Conservation (phyloP, 2,888 invertebrate species). For the Drosophila niveifrons region DNA sequence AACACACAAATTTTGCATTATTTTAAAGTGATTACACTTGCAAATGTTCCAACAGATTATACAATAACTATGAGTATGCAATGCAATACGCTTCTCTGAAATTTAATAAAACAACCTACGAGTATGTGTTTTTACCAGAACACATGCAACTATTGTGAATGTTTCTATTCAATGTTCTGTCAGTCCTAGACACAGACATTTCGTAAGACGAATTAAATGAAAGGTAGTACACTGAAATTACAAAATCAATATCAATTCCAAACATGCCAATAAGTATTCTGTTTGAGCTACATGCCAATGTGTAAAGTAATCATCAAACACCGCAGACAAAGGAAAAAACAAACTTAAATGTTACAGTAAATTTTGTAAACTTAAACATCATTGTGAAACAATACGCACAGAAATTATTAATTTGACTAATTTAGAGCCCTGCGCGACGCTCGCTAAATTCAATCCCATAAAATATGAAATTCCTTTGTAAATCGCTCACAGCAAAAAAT, state of each 20-base stretch:
- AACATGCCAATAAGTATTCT: slow-evolving; percentile 62
- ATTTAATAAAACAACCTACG: slow-evolving; percentile 6
- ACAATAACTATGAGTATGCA: slow-evolving; percentile 13
- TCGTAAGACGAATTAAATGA: slow-evolving; percentile 3
- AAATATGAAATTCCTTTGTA: background rate
- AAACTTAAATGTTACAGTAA: slow-evolving; percentile 12
- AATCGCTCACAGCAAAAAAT: background rate
- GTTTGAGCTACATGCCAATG: slow-evolving; percentile 60
- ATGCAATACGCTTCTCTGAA: slow-evolving; percentile 7
- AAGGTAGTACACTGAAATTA: slow-evolving; percentile 13
- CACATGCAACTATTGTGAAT: slow-evolving; percentile 51
- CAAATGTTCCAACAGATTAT: background rate
- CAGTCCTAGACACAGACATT: slow-evolving; percentile 33
- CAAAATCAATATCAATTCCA: slow-evolving; percentile 14
- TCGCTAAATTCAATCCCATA: background rate
- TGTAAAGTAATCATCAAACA: slow-evolving; percentile 23
- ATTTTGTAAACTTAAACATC: background rate
- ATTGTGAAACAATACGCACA: slow-evolving; percentile 9
- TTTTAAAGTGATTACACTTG: slow-evolving; percentile 5
- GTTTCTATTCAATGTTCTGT: slow-evolving; percentile 15
- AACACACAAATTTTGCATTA: slow-evolving; percentile 32
- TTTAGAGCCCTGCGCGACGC: background rate
- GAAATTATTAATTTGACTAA: slow-evolving; percentile 4
- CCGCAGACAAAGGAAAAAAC: slow-evolving; percentile 13
- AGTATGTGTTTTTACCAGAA: slow-evolving; percentile 42